Percentiles rank a stretch among this genome's conserved stretches.
phyloP scores from a whole-genome alignment of 2,113 vertebrate genomes.

The Clarias batrachus region DNA sequence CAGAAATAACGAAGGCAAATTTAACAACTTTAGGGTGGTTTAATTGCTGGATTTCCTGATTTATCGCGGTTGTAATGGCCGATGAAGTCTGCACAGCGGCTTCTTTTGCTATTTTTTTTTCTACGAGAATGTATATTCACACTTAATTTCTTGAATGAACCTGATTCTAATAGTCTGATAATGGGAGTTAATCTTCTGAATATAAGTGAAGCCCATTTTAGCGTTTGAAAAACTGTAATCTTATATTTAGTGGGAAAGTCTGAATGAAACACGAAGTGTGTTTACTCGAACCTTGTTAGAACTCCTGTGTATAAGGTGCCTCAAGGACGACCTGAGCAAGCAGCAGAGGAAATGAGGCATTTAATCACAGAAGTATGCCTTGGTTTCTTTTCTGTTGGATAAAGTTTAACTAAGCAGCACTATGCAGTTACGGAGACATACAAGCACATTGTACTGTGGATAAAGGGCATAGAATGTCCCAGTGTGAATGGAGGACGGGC shows the following conservation, averaged over 20 bases:
- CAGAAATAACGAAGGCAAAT: not conserved
- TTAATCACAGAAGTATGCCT: conserved; percentile 38
- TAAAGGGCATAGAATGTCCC: not conserved
- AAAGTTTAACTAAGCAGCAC: conserved; percentile 43
- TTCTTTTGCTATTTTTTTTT: not conserved
- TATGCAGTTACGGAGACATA: conserved; percentile 4
- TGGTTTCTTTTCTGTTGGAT: conserved; percentile 22
- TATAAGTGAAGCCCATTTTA: not conserved
- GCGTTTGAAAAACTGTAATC: not conserved
- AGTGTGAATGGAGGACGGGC: conserved; percentile 36
- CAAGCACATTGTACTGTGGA: conserved; percentile 27
- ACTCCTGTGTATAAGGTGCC: not conserved
- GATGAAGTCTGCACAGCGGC: not conserved
- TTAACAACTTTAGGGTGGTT: not conserved
- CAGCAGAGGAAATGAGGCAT: conserved; percentile 14
- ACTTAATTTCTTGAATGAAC: not conserved
- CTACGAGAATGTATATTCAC: not conserved
- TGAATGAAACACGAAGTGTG: not conserved
- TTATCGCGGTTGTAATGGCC: not conserved
- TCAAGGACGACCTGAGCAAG: conserved; percentile 30
- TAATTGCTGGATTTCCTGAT: conserved; percentile 3
- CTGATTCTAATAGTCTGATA: conserved; percentile 2
- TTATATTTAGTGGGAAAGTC: not conserved
- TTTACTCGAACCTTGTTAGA: conserved; percentile 36
- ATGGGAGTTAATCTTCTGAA: conserved; percentile 22